phyloP scores from a whole-genome alignment of 2,113 vertebrate species.

The Coptodon bakossiorum region DNA sequence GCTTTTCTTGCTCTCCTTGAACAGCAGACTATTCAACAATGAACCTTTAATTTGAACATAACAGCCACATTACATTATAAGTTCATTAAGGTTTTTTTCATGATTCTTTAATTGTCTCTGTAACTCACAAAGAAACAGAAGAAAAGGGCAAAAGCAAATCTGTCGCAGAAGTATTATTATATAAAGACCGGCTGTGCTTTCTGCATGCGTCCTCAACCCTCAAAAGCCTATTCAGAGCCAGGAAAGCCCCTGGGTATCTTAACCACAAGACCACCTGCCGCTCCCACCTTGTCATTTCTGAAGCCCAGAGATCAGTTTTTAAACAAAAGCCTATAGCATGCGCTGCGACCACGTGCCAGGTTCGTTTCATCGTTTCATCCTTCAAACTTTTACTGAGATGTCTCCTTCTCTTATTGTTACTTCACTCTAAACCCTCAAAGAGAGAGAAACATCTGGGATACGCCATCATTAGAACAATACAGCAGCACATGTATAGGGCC shows the following conservation, averaged over 20 bases:
- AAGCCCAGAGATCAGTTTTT: neutral
- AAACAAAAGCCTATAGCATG: neutral
- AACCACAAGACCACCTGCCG: neutral
- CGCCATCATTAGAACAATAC: conserved; percentile 2
- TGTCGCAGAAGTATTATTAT: neutral
- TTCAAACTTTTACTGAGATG: neutral
- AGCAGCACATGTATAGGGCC: conserved; percentile 27
- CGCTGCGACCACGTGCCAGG: neutral
- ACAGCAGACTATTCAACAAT: neutral
- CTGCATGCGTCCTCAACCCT: neutral
- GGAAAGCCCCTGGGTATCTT: neutral
- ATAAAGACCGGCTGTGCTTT: neutral
- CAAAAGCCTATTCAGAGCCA: neutral
- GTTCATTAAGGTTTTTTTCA: neutral
- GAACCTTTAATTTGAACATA: neutral
- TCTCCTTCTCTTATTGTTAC: neutral
- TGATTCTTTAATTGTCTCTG: neutral
- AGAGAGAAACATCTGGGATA: conserved; percentile 35
- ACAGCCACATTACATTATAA: neutral
- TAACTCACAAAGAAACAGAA: neutral
- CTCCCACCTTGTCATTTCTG: neutral
- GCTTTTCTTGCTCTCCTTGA: neutral
- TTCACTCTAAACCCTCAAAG: neutral
- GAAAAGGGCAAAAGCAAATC: neutral
- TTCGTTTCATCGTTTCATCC: neutral